Conservation (phyloP, 2,888 invertebrate species). For the Aphelenchoides bicaudatus region DNA sequence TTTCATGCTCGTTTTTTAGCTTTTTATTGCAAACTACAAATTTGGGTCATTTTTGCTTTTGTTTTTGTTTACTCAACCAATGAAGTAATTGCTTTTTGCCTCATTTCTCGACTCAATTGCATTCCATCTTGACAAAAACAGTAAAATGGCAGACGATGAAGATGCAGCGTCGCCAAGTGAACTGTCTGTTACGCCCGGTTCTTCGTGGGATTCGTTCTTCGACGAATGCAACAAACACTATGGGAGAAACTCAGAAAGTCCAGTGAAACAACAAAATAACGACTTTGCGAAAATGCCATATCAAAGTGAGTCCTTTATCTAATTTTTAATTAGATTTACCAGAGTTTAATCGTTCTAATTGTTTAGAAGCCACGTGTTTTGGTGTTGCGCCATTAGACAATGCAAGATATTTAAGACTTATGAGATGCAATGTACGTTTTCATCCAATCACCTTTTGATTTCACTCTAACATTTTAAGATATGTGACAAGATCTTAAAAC, state of each 20-base stretch:
- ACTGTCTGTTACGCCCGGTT: background rate
- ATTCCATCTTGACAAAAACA: too few relatives aligned
- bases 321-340: background rate
- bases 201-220: background rate
- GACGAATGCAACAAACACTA: background rate
- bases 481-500: slow-evolving; percentile 12
- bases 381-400: slow-evolving; percentile 17
- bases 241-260: background rate
- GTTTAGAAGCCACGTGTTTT: slow-evolving; percentile 20
- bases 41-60: too few relatives aligned
- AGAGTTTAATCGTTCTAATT: background rate
- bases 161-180: too few relatives aligned
- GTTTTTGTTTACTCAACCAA: too few relatives aligned
- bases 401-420: background rate
- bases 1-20: too few relatives aligned
- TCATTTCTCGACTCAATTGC: too few relatives aligned
- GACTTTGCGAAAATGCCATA: slow-evolving; percentile 9
- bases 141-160: too few relatives aligned
- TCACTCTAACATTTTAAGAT: background rate
- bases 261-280: background rate
- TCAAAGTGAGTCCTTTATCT: slow-evolving; percentile 20
- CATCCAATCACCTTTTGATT: background rate
- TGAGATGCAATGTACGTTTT: slow-evolving; percentile 18
- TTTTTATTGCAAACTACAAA: too few relatives aligned
- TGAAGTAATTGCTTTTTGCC: too few relatives aligned